Evolutionary conservation across 2,113 vertebrate genomes (phyloP), one percentile per base, ranked within the genome.

Genomic region (Vireo altiloquus): DNA sequence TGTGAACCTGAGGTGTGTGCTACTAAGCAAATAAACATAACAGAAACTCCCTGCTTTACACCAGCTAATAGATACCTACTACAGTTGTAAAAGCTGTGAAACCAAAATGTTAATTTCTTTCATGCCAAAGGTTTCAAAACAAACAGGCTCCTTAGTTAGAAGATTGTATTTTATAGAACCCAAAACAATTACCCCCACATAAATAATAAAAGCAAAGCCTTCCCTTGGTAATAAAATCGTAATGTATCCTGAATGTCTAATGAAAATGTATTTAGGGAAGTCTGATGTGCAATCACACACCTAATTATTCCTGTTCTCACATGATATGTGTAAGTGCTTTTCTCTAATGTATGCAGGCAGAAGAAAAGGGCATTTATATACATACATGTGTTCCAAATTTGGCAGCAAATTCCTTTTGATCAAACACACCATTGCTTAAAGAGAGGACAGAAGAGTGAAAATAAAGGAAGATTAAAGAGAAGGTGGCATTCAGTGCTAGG

Each of bases 31-130:
- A 85, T 44, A 91, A 93, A 72, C 15, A 15, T 25, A 75, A 70
- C 13, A 66, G 82, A 61, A 82, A 42, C 33, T 70, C 40, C 21
- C 17, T 47, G 50, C 50, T 68, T 85, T 33, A 35, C 54, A 80
- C 27, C 59, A 91, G 35, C 25, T 72, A 79, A 64, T 79, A 61
- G 20, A 44, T 46, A 85, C 53, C 66, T 37, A 18, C 7, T 79
- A 54, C 52, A 70, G 86, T 7, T 90, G 72, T 28, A 88, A 91
- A 79, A 78, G 22, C 54, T 80, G 44, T 30, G 53, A 82, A 89
- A 70, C 47, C 13, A 46, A 93, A 97, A 74, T 81, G 37, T 70
- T 95, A 88, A 91, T 95, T 91, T 86, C 22, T 91, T 95, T 88
- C 17, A 6, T 76, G 61, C 52, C 54, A 69, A 78, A 79, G 77